A percentile compares a stretch with the other conserved stretches of the same genome.
Conservation (phyloP, 2,888 invertebrate species). For the Hydraecia micacea region DNA sequence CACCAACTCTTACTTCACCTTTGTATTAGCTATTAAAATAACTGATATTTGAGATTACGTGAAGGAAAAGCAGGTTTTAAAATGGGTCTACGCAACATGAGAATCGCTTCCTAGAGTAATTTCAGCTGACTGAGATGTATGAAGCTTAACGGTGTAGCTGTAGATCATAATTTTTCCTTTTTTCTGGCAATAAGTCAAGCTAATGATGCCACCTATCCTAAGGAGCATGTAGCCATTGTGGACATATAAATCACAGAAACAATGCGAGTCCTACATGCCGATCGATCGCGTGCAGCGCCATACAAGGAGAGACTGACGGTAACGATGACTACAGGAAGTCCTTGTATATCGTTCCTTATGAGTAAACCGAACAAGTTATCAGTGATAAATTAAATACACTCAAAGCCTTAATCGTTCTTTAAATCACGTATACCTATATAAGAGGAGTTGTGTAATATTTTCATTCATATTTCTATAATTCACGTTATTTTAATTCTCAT, state of each 20-base stretch:
- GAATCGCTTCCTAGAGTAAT: conserved; percentile 38
- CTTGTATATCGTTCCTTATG: conserved; percentile 72
- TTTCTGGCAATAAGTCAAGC: conserved; percentile 49
- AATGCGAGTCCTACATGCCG: conserved; percentile 61
- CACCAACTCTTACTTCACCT: conserved; percentile 3
- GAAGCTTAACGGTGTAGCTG: conserved; percentile 27
- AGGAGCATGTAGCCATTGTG: conserved; percentile 53
- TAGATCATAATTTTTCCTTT: conserved; percentile 16
- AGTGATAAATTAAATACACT: conserved; percentile 66
- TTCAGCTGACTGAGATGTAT: conserved; percentile 15
- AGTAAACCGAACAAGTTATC: conserved; percentile 67
- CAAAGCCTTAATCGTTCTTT: conserved; percentile 44
- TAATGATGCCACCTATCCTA: conserved; percentile 42
- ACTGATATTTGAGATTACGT: conserved; percentile 15
- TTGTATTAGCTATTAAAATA: conserved; percentile 15
- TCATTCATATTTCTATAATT: conserved; percentile 41
- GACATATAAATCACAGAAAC: conserved; percentile 63
- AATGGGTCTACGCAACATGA: conserved; percentile 8
- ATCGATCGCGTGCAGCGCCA: conserved; percentile 65
- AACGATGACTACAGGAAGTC: conserved; percentile 76
- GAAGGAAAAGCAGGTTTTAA: conserved; percentile 14
- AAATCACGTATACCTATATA: background rate
- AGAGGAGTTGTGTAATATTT: conserved; percentile 26
- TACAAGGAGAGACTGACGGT: conserved; percentile 71
- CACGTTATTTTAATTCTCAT: conserved; percentile 7